These are phyloP conservation scores for Hypomecis atomaria DNA, from an alignment of 2,888 invertebrate species.

Conservation along the genomic window DNA sequence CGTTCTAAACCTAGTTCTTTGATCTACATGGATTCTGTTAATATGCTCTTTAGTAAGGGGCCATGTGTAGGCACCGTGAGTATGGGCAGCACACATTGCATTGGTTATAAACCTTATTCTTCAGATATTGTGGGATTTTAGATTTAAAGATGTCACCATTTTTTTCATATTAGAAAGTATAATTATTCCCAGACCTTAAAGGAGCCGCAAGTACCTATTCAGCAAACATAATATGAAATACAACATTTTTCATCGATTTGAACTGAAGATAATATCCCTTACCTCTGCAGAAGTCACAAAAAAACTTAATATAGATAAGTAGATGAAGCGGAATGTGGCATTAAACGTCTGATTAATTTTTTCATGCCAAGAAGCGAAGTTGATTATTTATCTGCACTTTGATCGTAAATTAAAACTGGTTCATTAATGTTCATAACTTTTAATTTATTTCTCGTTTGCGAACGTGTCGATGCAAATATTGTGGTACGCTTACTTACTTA, in stretches of 20 bases:
- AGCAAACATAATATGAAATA: too few relatives aligned
- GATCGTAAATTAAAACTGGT: slow-evolving; percentile 76
- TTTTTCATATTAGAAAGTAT: too few relatives aligned
- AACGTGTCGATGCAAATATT: slow-evolving; percentile 65
- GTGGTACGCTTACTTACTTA: slow-evolving; percentile 42
- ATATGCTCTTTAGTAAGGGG: too few relatives aligned
- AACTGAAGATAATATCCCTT: background rate
- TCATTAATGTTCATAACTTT: slow-evolving; percentile 78
- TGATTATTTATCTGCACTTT: slow-evolving; percentile 67
- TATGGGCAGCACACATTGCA: too few relatives aligned
- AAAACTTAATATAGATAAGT: slow-evolving; percentile 50
- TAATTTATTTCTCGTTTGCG: slow-evolving; percentile 67
- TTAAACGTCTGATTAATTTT: slow-evolving; percentile 62
- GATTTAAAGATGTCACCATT: too few relatives aligned
- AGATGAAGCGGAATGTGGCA: slow-evolving; percentile 56
- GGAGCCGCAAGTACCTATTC: too few relatives aligned
- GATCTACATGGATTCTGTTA: too few relatives aligned
- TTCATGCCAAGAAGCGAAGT: slow-evolving; percentile 59
- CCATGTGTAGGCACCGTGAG: too few relatives aligned
- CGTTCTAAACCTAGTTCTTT: too few relatives aligned
- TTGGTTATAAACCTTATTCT: too few relatives aligned
- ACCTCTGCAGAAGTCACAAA: slow-evolving; percentile 39
- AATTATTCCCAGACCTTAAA: too few relatives aligned
- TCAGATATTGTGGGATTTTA: too few relatives aligned
- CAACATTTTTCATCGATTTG: background rate